These are phyloP conservation scores for Catostomus latipinnis DNA, from an alignment of 2,797 vertebrate species.

Conservation along the genomic window DNA sequence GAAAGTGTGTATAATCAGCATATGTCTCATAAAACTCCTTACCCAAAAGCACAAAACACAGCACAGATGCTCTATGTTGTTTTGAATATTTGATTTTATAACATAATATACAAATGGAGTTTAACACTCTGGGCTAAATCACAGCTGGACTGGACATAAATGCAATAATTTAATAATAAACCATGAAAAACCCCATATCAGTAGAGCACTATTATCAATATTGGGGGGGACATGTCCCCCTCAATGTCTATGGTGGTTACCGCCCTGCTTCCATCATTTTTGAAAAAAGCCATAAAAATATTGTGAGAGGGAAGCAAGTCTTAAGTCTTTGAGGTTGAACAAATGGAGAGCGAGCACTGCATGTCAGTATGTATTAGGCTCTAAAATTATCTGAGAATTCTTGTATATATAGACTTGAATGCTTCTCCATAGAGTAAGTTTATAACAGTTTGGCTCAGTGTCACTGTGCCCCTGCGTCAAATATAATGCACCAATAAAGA, in stretches of 20 bases:
- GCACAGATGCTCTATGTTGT: neutral
- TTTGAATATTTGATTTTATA: neutral
- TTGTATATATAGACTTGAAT: neutral
- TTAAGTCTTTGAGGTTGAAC: neutral
- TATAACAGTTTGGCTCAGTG: neutral
- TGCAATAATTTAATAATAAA: no score
- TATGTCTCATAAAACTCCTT: neutral
- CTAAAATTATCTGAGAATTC: neutral
- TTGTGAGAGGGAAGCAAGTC: neutral
- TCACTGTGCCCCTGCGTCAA: constrained; percentile 1
- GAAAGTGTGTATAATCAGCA: neutral
- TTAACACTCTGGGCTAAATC: neutral
- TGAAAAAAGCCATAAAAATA: neutral
- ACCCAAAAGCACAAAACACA: constrained; percentile 1
- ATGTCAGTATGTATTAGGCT: neutral
- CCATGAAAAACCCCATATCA: no score
- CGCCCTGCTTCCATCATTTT: no score
- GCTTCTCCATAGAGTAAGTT: neutral
- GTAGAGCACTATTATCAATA: no score
- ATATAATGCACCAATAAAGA: constrained; percentile 26
- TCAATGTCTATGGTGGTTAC: no score
- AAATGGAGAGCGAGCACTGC: neutral
- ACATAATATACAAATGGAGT: neutral
- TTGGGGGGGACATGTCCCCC: no score
- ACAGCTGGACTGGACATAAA: neutral